A percentile compares a stretch with the other conserved stretches of the same genome.
phyloP scores from a whole-genome alignment of 1,140 invertebrate genomes.

The Trypoxylus dichotomus region DNA sequence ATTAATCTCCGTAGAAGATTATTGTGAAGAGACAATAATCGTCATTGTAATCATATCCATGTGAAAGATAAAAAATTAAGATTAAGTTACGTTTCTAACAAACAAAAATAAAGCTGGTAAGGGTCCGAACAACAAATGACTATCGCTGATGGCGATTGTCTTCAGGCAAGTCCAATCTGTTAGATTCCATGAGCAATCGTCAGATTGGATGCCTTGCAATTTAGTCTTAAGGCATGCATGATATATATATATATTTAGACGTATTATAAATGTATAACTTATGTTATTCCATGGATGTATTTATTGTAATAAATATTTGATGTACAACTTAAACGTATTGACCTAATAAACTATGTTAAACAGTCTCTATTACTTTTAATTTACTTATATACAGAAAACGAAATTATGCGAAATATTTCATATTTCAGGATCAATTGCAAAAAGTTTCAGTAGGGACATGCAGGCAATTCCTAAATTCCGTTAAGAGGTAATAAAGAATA shows the following conservation, averaged over 20 bases:
- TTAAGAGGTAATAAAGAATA: no score
- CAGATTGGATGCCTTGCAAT: conserved; percentile 10
- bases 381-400: background rate
- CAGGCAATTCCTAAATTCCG: no score
- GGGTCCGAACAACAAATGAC: conserved; percentile 54
- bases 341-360: conserved; percentile 16
- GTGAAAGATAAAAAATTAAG: conserved; percentile 19
- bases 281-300: conserved; percentile 9
- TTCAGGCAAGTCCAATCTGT: conserved; percentile 12
- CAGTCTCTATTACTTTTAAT: background rate
- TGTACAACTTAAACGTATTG: conserved; percentile 15
- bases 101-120: conserved; percentile 52
- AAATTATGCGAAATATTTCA: background rate
- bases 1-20: conserved; percentile 50
- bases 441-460: no score
- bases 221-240: conserved; percentile 14
- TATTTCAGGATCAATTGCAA: no score
- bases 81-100: conserved; percentile 36
- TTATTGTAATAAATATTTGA: conserved; percentile 20
- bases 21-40: conserved; percentile 58
- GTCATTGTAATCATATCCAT: conserved; percentile 45
- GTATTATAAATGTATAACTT: conserved; percentile 3
- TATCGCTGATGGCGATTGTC: conserved; percentile 20
- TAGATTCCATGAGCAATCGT: background rate
- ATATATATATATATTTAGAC: background rate